phyloP scores from a whole-genome alignment of 2,888 invertebrate species.

The Leptinotarsa tumamoca region DNA sequence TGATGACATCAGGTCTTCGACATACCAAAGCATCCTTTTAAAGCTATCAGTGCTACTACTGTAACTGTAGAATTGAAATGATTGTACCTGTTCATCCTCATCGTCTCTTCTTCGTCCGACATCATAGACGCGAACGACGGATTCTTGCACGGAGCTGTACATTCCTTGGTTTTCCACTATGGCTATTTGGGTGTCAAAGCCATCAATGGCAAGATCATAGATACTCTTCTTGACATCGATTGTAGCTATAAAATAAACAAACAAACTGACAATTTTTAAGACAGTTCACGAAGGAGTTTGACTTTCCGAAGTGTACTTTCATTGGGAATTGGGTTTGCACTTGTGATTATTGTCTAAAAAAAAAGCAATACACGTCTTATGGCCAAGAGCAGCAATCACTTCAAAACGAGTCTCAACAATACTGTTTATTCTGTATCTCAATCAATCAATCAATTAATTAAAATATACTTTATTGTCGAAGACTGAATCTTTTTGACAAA shows the following conservation, averaged over 20 bases:
- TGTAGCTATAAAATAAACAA: conserved; percentile 75
- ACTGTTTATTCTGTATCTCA: too few species aligned
- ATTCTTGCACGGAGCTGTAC: conserved; percentile 88
- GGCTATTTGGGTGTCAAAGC: conserved; percentile 87
- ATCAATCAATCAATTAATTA: too few species aligned
- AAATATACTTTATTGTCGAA: too few species aligned
- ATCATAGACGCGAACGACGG: conserved; percentile 91
- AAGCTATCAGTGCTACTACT: not conserved
- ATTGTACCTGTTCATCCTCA: conserved; percentile 84
- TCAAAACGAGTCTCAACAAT: too few species aligned
- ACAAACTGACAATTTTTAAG: too few species aligned
- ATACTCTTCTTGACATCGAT: conserved; percentile 93
- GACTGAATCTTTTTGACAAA: too few species aligned
- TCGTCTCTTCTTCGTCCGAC: conserved; percentile 89
- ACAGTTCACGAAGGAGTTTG: too few species aligned
- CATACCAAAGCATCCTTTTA: not conserved
- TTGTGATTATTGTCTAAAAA: too few species aligned
- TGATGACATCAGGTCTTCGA: not conserved
- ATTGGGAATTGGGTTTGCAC: too few species aligned
- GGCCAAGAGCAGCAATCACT: too few species aligned
- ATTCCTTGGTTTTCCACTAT: conserved; percentile 90
- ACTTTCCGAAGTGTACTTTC: too few species aligned
- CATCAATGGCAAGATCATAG: conserved; percentile 86
- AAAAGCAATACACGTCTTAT: too few species aligned
- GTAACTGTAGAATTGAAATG: conserved; percentile 2